Evolutionary conservation across 2,113 vertebrate species (phyloP).

Genomic region (Canis aureus): DNA sequence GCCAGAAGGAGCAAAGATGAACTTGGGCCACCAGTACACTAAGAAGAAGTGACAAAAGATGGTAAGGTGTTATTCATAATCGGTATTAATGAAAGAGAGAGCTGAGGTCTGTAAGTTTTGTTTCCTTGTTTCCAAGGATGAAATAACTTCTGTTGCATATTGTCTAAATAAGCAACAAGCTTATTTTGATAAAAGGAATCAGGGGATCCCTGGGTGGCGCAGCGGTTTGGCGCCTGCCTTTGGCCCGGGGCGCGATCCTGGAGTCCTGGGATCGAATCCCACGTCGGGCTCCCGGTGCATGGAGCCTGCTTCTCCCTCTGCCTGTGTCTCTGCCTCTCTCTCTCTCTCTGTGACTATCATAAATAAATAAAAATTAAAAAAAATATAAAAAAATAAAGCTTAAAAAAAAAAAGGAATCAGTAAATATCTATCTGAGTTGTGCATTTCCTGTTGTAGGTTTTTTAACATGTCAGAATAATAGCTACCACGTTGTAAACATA

Average conservation of each 20-base stretch:
- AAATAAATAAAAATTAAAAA: too few species aligned
- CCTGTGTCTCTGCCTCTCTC: too few species aligned
- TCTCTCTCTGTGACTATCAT: too few species aligned
- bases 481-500: not conserved
- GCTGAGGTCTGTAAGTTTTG: not conserved
- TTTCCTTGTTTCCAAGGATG: not conserved
- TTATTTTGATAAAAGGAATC: not conserved
- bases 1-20: not conserved
- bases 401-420: not conserved
- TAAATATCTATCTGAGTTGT: not conserved
- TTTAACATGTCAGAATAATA: conserved; percentile 6
- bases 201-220: too few species aligned
- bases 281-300: too few species aligned
- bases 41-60: not conserved
- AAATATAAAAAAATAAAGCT: too few species aligned
- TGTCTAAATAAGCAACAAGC: not conserved
- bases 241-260: too few species aligned
- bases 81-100: not conserved
- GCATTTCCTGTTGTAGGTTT: not conserved
- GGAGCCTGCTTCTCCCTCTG: too few species aligned
- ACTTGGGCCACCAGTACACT: not conserved
- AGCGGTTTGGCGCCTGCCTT: too few species aligned
- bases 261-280: too few species aligned
- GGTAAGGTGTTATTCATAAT: not conserved
- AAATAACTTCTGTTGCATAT: not conserved